phyloP scores from a whole-genome alignment of 2,888 invertebrate genomes.

The Romanomermis culicivorax region DNA sequence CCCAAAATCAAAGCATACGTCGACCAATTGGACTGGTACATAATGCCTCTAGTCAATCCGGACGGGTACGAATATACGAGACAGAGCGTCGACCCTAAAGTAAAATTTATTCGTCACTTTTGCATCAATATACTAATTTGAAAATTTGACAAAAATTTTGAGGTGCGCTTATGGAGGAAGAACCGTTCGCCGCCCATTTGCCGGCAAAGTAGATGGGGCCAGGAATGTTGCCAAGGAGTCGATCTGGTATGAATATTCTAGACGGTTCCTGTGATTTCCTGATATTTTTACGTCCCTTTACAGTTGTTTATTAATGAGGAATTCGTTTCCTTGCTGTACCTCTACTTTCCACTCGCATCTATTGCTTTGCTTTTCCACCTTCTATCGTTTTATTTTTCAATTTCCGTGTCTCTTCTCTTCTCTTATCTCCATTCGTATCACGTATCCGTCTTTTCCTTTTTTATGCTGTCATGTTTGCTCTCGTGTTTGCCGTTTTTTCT shows the following conservation, averaged over 20 bases:
- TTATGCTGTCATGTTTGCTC: no score
- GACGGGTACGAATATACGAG: slow-evolving; percentile 23
- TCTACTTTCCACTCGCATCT: no score
- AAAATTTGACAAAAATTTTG: not conserved
- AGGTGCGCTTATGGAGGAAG: slow-evolving; percentile 28
- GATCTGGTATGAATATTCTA: slow-evolving; percentile 1
- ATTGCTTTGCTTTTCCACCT: no score
- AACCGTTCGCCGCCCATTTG: slow-evolving; percentile 24
- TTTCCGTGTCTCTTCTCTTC: no score
- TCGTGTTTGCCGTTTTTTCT: no score
- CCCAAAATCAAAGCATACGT: slow-evolving; percentile 20
- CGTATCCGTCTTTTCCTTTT: no score
- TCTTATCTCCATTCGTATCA: no score
- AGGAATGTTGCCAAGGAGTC: slow-evolving; percentile 5
- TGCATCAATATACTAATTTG: not conserved
- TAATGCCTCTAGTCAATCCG: slow-evolving; percentile 25
- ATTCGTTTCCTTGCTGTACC: no score
- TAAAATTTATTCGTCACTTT: not conserved
- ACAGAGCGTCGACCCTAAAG: not conserved
- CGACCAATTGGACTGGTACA: slow-evolving; percentile 23
- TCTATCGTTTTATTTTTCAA: no score
- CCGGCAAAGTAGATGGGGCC: slow-evolving; percentile 12
- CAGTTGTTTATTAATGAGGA: not conserved
- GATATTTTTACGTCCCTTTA: not conserved
- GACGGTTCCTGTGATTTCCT: not conserved